Conservation (phyloP, 2,888 invertebrate genomes). For the Lamellibrachia satsuma region DNA sequence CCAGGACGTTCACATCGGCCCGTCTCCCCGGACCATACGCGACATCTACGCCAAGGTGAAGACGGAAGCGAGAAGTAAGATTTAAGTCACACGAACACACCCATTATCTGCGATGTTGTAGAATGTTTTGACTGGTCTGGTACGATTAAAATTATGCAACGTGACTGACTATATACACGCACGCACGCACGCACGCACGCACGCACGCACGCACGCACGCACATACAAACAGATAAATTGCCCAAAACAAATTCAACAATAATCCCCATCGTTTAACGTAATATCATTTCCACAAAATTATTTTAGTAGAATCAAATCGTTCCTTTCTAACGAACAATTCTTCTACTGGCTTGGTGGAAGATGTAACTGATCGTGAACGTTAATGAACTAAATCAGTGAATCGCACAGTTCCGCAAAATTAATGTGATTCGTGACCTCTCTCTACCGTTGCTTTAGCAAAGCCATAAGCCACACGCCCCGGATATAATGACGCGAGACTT, state of each 20-base stretch:
- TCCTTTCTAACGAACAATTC: background rate
- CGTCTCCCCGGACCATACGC: constrained; percentile 43
- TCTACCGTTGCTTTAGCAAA: background rate
- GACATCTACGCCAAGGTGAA: constrained; percentile 44
- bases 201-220: background rate
- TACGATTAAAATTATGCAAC: no score
- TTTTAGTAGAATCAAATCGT: background rate
- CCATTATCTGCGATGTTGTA: background rate
- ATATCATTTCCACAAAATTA: background rate
- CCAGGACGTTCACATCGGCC: constrained; percentile 41
- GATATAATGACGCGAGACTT: background rate
- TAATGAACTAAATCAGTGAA: no score
- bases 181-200: background rate
- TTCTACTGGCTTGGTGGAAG: no score
- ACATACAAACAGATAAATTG: background rate
- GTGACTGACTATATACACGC: background rate
- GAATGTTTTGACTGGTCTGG: no score
- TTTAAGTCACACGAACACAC: background rate
- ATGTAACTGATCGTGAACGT: no score
- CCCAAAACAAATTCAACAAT: background rate
- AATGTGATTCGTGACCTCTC: background rate
- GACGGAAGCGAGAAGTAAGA: constrained; percentile 54
- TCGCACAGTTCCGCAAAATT: background rate
- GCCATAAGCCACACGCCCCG: background rate
- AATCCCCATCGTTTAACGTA: background rate